Percentiles rank a stretch among this genome's conserved stretches.
Evolutionary conservation across 2,113 vertebrate species (phyloP).

Genomic region (Muntiacus reevesi): DNA sequence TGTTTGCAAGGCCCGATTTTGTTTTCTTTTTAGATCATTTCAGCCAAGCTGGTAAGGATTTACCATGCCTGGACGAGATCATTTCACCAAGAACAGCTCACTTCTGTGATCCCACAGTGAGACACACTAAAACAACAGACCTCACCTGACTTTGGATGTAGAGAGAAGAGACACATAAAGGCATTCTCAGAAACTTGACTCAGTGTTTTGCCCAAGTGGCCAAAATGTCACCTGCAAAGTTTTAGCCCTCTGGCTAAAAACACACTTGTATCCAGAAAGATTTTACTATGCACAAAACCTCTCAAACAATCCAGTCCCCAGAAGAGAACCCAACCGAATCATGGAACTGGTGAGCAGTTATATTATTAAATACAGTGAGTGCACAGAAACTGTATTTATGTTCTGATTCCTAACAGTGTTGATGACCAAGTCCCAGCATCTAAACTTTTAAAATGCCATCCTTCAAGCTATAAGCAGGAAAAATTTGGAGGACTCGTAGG

Average conservation of each 20-base stretch:
- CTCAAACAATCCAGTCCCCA: not conserved
- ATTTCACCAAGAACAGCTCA: not conserved
- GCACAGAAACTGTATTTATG: not conserved
- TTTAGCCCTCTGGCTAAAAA: not conserved
- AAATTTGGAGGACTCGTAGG: not conserved
- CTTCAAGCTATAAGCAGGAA: not conserved
- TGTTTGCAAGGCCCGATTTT: not conserved
- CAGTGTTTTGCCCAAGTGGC: not conserved
- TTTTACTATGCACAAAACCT: not conserved
- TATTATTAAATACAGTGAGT: not conserved
- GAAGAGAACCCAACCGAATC: not conserved
- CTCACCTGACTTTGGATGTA: not conserved
- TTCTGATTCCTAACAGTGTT: constrained; percentile 14
- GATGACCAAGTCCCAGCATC: not conserved
- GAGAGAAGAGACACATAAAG: not conserved
- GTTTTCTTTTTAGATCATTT: not conserved
- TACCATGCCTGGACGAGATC: too few species aligned
- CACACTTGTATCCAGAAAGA: not conserved
- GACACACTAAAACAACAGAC: not conserved
- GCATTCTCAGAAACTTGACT: not conserved
- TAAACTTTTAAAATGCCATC: not conserved
- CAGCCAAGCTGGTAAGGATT: not conserved
- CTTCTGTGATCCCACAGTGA: not conserved
- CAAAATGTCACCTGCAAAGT: not conserved
- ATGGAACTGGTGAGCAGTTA: not conserved